Base-by-base conservation (phyloP, 2,797 vertebrate species). In the Morelia viridis region DNA sequence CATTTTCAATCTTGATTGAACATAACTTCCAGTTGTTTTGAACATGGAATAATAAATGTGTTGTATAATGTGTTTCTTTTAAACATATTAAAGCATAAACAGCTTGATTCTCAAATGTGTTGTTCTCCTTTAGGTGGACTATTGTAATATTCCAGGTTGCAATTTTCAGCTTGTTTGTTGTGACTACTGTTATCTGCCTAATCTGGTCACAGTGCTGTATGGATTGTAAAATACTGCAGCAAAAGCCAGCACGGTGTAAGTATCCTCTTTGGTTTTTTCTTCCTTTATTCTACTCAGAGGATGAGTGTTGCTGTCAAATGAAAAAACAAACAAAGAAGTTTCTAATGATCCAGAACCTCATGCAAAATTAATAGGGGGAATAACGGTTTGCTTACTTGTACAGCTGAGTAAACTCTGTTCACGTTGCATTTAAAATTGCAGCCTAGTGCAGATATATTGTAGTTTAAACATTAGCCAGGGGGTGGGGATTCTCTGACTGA, bases 181-280 rank as follows among this genome's bases (percentile, higher is more conserved):
- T 98, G 91, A 88, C 98, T 92, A 35, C 98, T 91, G 94, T 99
- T 94, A 93, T 97, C 95, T 99, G 99, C 97, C 98, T 98, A 91
- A 97, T 98, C 46, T 99, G 98, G n/a, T 98, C 98, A 2, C 99
- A 98, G 96, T 99, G 99, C 97, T 99, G 98, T 94, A 92, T 99
- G 68, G 99, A 99, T 97, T 80, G 19, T 41, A 99, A 98, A 96
- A 96, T 98, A 91, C 13, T 99, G 99, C 94, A 96, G 98, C 19
- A 35, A 92, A 98, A 95, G 56, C 15, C 31, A 46, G 96, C 96
- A 0, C 97, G 91, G 60, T 98, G 98, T 99, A 97, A 99, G 98
- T 97, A 93, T 50, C 60, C 2, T 91, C 57, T 19, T 31, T 1
- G 41, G 91, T 89, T 5, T 58, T 15, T 22, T 61, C 87, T n/a